phyloP scores from a whole-genome alignment of 2,797 vertebrate species.

The Lates japonicus region DNA sequence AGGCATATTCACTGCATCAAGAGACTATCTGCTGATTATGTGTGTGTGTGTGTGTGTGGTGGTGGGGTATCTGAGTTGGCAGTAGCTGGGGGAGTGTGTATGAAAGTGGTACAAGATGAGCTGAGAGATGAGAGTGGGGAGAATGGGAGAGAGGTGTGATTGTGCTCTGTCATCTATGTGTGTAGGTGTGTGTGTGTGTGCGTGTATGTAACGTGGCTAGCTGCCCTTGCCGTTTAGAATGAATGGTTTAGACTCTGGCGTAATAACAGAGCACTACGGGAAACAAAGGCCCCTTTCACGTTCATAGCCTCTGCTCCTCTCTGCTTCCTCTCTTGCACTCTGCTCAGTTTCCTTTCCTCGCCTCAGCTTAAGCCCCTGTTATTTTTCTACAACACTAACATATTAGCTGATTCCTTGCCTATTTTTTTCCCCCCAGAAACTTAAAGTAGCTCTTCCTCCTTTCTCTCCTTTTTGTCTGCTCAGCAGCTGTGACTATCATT shows the following conservation, averaged over 20 bases:
- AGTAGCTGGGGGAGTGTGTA: slow-evolving; percentile 44
- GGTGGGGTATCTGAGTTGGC: slow-evolving; percentile 43
- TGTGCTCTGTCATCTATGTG: slow-evolving; percentile 63
- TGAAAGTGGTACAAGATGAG: slow-evolving; percentile 71
- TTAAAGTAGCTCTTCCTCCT: slow-evolving; percentile 18
- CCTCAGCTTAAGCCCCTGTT: slow-evolving; percentile 41
- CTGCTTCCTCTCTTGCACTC: slow-evolving; percentile 49
- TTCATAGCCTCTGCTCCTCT: slow-evolving; percentile 56
- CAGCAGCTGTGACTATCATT: slow-evolving; percentile 53
- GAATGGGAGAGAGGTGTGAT: slow-evolving; percentile 66
- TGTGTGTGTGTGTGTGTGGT: slow-evolving; percentile 36
- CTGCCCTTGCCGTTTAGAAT: slow-evolving; percentile 55
- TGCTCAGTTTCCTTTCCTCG: slow-evolving; percentile 45
- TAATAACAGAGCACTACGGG: slow-evolving; percentile 67
- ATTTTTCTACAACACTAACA: slow-evolving; percentile 46
- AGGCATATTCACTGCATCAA: slow-evolving; percentile 66
- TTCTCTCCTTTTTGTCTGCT: slow-evolving; percentile 52
- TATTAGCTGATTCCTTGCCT: slow-evolving; percentile 34
- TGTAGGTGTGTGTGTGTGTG: slow-evolving; percentile 42
- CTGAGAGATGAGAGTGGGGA: slow-evolving; percentile 62
- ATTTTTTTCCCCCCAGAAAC: slow-evolving; percentile 6
- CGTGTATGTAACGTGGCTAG: slow-evolving; percentile 32
- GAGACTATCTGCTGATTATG: slow-evolving; percentile 62
- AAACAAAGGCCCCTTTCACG: slow-evolving; percentile 79
- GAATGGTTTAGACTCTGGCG: slow-evolving; percentile 61